These are phyloP conservation scores for Sarcophaga variegata DNA, from an alignment of 2,888 invertebrate genomes.

Conservation along the genomic window DNA sequence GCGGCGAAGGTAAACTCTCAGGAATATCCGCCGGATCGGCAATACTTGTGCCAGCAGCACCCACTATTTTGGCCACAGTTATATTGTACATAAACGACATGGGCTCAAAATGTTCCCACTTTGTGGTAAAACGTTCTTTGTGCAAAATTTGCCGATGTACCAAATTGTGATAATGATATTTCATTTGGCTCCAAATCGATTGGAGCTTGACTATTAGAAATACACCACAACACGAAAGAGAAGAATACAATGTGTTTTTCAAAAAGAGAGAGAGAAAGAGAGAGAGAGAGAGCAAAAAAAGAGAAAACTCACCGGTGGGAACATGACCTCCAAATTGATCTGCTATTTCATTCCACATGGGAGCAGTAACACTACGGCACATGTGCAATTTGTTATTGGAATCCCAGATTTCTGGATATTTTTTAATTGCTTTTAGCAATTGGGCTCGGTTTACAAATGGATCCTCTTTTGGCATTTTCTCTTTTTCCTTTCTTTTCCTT, in stretches of 20 bases:
- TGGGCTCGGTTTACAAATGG: conserved; percentile 79
- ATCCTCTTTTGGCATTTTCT: conserved; percentile 78
- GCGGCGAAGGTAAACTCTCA: conserved; percentile 66
- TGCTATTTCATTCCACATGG: conserved; percentile 80
- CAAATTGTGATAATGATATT: conserved; percentile 78
- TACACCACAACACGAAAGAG: neutral
- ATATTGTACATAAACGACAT: conserved; percentile 80
- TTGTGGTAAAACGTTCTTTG: conserved; percentile 79
- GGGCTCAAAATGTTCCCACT: conserved; percentile 79
- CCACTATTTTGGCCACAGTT: conserved; percentile 78
- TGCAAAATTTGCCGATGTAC: conserved; percentile 79
- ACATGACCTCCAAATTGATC: conserved; percentile 80
- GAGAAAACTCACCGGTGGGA: conserved; percentile 76
- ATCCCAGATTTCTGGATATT: conserved; percentile 80
- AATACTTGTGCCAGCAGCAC: conserved; percentile 71
- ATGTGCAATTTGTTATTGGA: conserved; percentile 79
- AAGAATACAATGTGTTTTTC: neutral
- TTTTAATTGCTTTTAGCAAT: conserved; percentile 78
- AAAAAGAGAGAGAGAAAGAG: neutral
- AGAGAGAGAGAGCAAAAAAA: conserved; percentile 32
- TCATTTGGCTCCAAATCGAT: conserved; percentile 80
- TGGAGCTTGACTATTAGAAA: conserved; percentile 75
- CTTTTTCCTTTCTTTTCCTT: neutral
- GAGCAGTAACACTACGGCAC: conserved; percentile 79
- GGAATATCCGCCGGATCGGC: conserved; percentile 52